Conservation (phyloP, 30 jellyfish, hydroid and myxozoan species). For the Rhopilema esculentum region DNA sequence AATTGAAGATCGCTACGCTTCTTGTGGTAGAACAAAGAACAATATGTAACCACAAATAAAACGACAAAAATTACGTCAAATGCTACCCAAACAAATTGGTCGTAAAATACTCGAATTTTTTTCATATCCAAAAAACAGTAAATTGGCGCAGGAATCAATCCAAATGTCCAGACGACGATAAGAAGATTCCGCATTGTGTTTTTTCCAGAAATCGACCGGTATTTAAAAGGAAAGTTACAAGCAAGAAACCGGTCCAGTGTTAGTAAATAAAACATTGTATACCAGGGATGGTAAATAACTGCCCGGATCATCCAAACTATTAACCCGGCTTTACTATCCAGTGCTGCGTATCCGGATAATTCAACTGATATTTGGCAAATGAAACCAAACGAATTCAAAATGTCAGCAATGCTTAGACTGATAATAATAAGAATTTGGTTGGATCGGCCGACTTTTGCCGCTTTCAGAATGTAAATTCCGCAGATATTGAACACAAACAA, state of each 20-base stretch:
- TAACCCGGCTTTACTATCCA: constrained; percentile 7
- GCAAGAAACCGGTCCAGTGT: constrained; percentile 43
- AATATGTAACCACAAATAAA: constrained; percentile 28
- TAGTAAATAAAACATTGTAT: constrained; percentile 22
- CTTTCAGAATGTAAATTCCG: constrained; percentile 18
- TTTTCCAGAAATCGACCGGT: constrained; percentile 16
- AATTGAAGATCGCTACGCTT: constrained; percentile 23
- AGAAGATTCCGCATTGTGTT: constrained; percentile 31
- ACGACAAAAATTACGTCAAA: constrained; percentile 20
- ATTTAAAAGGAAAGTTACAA: constrained; percentile 42
- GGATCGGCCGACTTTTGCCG: neutral
- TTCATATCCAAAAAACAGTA: constrained; percentile 45
- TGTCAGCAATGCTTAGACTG: constrained; percentile 42
- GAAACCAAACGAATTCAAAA: constrained; percentile 20
- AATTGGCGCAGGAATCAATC: constrained; percentile 19
- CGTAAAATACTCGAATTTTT: constrained; percentile 32
- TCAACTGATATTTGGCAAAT: constrained; percentile 18
- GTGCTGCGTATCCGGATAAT: neutral
- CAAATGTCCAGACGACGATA: constrained; percentile 6
- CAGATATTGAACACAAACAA: constrained; percentile 9
- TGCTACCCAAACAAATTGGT: constrained; percentile 28
- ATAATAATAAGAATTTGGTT: constrained; percentile 6
- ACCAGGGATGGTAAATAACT: constrained; percentile 48
- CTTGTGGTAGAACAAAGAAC: constrained; percentile 28
- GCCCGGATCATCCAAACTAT: constrained; percentile 42